Evolutionary conservation across 92 coral and sea anemone genomes (phyloP), one percentile per base, ranked within the genome.

Genomic region (Epizoanthus ramosus): DNA sequence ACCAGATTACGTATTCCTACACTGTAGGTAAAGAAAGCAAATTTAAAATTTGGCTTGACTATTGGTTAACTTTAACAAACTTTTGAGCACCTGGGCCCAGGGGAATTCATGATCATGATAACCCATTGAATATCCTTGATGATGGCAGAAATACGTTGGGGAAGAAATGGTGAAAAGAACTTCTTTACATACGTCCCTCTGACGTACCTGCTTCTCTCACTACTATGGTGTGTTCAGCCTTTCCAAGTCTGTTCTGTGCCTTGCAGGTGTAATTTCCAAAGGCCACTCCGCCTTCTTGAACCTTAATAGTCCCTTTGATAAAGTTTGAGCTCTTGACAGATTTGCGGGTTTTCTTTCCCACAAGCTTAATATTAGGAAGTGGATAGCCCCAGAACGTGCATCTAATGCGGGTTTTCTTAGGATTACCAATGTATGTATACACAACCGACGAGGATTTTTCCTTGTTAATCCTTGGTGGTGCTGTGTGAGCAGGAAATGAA

Each of bases 321-420:
- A 57, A 2, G 17, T 28, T 33, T 0, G 60, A 24, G 47, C 80
- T 57, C 47, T 57, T 57, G 16, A 57, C 71, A 41, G 59, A 21
- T 25, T 86, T 89, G 35, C 84, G 45, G 3, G 1, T 50, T 58
- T 47, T 67, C 35, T 79, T 75, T 68, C 71, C 83, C 12, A 24
- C 66, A 52, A 93, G 87, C 57, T 59, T 56, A 41, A 88, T 80
- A 25, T 74, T 72, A 1, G 97, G 97, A 7, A 84, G 28, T 8
- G 97, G 97, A 54, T 25, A 81, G 47, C 97, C 97, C 97, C 94
- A 88, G 87, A 90, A 93, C 15, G 61, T 57, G 17, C 97, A 93
- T 14, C 24, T 33, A 54, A 93, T 83, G 6, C 68, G 74, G 18
- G 89, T 72, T 53, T 80, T 70, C 18, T 75, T 47, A 12, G 79